Evolutionary conservation across 1,140 invertebrate species (phyloP).

Genomic region (Aphelenchoides fujianensis): DNA sequence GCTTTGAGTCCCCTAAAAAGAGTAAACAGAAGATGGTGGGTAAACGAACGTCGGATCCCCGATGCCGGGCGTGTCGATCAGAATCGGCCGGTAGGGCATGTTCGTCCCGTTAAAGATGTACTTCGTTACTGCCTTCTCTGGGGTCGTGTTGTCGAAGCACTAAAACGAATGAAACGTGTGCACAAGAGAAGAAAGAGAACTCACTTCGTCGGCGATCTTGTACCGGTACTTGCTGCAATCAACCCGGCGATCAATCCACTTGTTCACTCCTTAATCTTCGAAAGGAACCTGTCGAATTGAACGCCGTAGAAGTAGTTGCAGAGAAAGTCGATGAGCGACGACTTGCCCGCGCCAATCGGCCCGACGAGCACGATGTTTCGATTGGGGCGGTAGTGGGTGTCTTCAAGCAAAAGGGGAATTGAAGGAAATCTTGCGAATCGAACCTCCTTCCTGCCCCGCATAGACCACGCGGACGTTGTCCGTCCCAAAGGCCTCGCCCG

Average conservation of each 20-base stretch:
- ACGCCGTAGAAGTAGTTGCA: slow-evolving; percentile 36
- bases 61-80: slow-evolving; percentile 32
- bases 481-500: slow-evolving; percentile 30
- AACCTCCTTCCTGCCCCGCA: slow-evolving; percentile 28
- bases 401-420: slow-evolving; percentile 20
- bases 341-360: slow-evolving; percentile 28
- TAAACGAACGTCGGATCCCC: slow-evolving; percentile 24
- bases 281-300: slow-evolving; percentile 14
- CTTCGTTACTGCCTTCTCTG: slow-evolving; percentile 32
- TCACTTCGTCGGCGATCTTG: slow-evolving; percentile 30
- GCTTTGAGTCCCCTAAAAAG: slow-evolving; percentile 28
- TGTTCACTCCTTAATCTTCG: too few relatives aligned
- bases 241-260: background rate
- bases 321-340: slow-evolving; percentile 28
- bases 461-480: slow-evolving; percentile 29
- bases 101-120: slow-evolving; percentile 37
- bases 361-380: slow-evolving; percentile 28
- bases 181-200: too few relatives aligned
- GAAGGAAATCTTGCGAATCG: background rate
- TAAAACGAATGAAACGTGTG: too few relatives aligned
- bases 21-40: background rate
- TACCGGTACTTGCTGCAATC: slow-evolving; percentile 19
- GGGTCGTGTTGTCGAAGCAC: slow-evolving; percentile 29
- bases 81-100: slow-evolving; percentile 31
- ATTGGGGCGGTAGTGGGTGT: slow-evolving; percentile 22